phyloP scores from a whole-genome alignment of 1,140 invertebrate genomes.

The Drosophila bocqueti region DNA sequence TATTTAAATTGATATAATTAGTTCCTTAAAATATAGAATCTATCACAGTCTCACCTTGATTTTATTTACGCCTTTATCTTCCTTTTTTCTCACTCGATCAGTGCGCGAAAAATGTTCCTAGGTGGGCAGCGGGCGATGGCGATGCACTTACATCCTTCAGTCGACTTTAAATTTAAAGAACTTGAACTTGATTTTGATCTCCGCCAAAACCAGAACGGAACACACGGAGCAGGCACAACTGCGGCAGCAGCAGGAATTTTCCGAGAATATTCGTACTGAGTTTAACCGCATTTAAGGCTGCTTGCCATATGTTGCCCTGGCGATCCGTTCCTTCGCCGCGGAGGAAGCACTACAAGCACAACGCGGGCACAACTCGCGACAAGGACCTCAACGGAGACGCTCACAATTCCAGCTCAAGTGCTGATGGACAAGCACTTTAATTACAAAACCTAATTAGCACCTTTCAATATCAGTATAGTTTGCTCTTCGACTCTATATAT shows the following conservation, averaged over 20 bases:
- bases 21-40: background rate
- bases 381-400: background rate
- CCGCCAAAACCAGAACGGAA: constrained; percentile 40
- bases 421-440: constrained; percentile 54
- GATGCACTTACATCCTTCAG: constrained; percentile 45
- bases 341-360: constrained; percentile 48
- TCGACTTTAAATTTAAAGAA: constrained; percentile 57
- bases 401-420: background rate
- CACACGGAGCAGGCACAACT: constrained; percentile 50
- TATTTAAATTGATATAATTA: background rate
- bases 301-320: constrained; percentile 52
- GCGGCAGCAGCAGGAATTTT: constrained; percentile 52
- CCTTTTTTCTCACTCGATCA: constrained; percentile 2
- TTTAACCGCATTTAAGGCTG: constrained; percentile 60
- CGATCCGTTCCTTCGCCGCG: constrained; percentile 35
- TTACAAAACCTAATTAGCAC: constrained; percentile 63
- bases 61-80: background rate
- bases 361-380: constrained; percentile 20
- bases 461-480: constrained; percentile 30
- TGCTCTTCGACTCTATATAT: background rate
- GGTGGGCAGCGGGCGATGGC: background rate
- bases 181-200: constrained; percentile 56
- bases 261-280: constrained; percentile 26
- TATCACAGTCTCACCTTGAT: constrained; percentile 2
- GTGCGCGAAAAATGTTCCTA: background rate